These are phyloP conservation scores for Diorhabda sublineata DNA, from an alignment of 1,140 invertebrate species.

Conservation along the genomic window DNA sequence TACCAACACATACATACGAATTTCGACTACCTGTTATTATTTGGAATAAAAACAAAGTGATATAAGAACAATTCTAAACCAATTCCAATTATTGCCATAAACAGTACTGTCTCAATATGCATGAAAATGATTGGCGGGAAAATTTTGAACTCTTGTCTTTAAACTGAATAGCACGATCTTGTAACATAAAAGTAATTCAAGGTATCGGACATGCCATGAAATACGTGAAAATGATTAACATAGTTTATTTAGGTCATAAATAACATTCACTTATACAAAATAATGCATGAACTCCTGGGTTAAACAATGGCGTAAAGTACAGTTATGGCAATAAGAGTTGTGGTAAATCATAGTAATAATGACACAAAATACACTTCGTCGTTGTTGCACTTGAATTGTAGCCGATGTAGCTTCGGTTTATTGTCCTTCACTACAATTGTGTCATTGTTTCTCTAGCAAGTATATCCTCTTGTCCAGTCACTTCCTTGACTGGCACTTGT, in stretches of 20 bases:
- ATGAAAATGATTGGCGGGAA: too few relatives aligned
- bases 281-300: neutral
- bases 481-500: neutral
- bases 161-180: too few relatives aligned
- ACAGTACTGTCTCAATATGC: neutral
- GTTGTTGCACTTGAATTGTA: slow-evolving; percentile 1
- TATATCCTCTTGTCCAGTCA: neutral
- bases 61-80: neutral
- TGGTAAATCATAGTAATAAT: slow-evolving; percentile 2
- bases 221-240: neutral
- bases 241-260: neutral
- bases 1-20: neutral
- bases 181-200: too few relatives aligned
- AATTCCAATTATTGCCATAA: neutral
- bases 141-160: too few relatives aligned
- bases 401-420: slow-evolving; percentile 3
- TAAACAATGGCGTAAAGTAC: neutral
- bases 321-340: neutral
- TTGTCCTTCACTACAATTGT: neutral
- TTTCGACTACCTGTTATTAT: slow-evolving; percentile 4
- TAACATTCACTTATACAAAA: neutral
- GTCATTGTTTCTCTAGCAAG: neutral
- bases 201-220: neutral
- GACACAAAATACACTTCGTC: neutral
- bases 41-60: neutral